Percentiles rank a stretch among this genome's conserved stretches.
Conservation (phyloP, 2,888 invertebrate genomes). For the Ditula angustiorana region DNA sequence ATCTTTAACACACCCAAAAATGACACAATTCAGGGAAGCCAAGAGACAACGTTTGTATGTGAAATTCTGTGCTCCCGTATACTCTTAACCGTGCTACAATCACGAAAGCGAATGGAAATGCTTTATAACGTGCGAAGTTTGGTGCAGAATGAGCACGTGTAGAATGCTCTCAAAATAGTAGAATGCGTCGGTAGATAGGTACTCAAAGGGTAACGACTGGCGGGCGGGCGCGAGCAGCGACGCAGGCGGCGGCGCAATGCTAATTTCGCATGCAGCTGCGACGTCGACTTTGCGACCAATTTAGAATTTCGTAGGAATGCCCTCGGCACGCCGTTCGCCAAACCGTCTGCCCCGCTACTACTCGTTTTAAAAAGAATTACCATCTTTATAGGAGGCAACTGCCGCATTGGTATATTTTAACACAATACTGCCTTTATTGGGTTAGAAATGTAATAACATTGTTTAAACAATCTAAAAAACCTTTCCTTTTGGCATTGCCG, state of each 20-base stretch:
- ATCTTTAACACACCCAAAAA: too few relatives aligned
- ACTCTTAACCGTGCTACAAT: too few relatives aligned
- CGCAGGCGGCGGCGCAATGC: conserved; percentile 20
- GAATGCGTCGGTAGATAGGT: conserved; percentile 52
- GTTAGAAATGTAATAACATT: too few relatives aligned
- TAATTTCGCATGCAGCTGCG: conserved; percentile 42
- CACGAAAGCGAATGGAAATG: conserved; percentile 45
- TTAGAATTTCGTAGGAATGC: conserved; percentile 60
- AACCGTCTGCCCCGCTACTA: conserved; percentile 58
- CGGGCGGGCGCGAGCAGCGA: conserved; percentile 8
- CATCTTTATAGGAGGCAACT: too few relatives aligned
- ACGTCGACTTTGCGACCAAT: conserved; percentile 58
- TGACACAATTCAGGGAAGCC: too few relatives aligned
- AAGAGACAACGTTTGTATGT: too few relatives aligned
- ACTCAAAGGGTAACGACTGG: conserved; percentile 21
- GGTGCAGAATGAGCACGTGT: conserved; percentile 53
- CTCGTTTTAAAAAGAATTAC: not conserved
- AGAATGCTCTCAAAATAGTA: conserved; percentile 67
- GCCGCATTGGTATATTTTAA: too few relatives aligned
- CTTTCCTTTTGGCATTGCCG: too few relatives aligned
- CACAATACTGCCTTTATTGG: too few relatives aligned
- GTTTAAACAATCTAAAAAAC: too few relatives aligned
- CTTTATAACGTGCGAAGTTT: conserved; percentile 56
- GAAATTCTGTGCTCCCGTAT: too few relatives aligned
- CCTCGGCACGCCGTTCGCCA: conserved; percentile 57